Evolutionary conservation across 1,140 invertebrate genomes (phyloP).

Genomic region (Pygmarrhopalites habei): DNA sequence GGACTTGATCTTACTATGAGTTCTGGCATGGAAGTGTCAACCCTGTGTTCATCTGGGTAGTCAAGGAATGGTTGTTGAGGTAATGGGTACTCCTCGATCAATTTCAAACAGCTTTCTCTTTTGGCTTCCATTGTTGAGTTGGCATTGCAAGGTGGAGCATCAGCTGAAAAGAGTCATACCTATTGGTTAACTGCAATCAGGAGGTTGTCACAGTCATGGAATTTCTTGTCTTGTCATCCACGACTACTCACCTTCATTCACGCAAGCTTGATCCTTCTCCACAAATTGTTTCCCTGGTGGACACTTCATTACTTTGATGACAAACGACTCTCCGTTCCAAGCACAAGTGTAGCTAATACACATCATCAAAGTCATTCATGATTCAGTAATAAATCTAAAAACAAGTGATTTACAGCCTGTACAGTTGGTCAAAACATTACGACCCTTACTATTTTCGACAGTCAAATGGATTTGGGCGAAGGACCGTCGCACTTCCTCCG

Average conservation of each 20-base stretch:
- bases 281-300: constrained; percentile 29
- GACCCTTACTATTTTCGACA: constrained; percentile 36
- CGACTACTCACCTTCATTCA: constrained; percentile 21
- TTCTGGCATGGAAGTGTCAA: not conserved
- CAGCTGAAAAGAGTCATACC: too few relatives aligned
- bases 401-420: too few relatives aligned
- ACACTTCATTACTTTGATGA: constrained; percentile 33
- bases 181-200: too few relatives aligned
- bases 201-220: too few relatives aligned
- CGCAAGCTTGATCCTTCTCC: constrained; percentile 27
- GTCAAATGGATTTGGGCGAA: constrained; percentile 37
- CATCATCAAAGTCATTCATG: too few relatives aligned
- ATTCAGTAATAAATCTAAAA: too few relatives aligned
- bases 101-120: not conserved
- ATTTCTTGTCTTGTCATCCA: too few relatives aligned
- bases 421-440: too few relatives aligned
- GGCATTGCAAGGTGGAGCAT: constrained; percentile 21
- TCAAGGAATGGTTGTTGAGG: not conserved
- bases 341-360: constrained; percentile 35
- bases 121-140: not conserved
- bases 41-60: not conserved
- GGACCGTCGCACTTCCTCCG: constrained; percentile 21
- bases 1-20: not conserved
- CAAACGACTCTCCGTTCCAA: constrained; percentile 32
- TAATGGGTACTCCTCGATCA: not conserved